Evolutionary conservation across 2,797 vertebrate species (phyloP).

Genomic region (Hipposideros larvatus): DNA sequence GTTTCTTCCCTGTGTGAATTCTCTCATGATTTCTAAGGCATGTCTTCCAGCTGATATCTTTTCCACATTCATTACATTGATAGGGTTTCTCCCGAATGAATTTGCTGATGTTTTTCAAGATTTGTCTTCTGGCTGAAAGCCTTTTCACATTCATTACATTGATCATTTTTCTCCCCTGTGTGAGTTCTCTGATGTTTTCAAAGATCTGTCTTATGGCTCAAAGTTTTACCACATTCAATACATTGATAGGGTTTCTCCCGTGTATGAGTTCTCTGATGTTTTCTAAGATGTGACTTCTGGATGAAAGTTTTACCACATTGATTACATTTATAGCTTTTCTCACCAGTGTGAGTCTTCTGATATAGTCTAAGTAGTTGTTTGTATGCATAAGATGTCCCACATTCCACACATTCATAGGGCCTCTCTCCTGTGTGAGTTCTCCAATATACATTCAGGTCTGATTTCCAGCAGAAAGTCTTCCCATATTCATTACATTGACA

Average conservation of each 20-base stretch:
- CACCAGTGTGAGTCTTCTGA: not conserved
- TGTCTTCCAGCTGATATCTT: not conserved
- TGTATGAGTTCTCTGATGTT: not conserved
- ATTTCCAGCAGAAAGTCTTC: no score
- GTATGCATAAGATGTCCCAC: not conserved
- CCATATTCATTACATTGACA: no score
- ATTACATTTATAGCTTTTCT: not conserved
- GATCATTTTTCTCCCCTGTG: no score
- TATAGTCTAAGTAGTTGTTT: not conserved
- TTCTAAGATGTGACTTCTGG: not conserved
- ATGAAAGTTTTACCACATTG: not conserved
- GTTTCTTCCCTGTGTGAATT: not conserved
- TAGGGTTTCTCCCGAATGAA: no score
- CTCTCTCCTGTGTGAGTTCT: no score
- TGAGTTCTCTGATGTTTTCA: not conserved
- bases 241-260: no score
- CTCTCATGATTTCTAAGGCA: not conserved
- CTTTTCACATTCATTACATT: no score
- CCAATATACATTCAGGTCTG: not conserved
- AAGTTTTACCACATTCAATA: no score
- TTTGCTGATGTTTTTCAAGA: not conserved
- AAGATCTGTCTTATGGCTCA: no score
- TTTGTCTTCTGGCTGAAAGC: no score
- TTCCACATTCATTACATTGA: not conserved
- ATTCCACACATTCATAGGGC: not conserved